Percentiles rank a stretch among this genome's conserved stretches.
Evolutionary conservation across 2,113 vertebrate species (phyloP).

Genomic region (Euleptes europaea): DNA sequence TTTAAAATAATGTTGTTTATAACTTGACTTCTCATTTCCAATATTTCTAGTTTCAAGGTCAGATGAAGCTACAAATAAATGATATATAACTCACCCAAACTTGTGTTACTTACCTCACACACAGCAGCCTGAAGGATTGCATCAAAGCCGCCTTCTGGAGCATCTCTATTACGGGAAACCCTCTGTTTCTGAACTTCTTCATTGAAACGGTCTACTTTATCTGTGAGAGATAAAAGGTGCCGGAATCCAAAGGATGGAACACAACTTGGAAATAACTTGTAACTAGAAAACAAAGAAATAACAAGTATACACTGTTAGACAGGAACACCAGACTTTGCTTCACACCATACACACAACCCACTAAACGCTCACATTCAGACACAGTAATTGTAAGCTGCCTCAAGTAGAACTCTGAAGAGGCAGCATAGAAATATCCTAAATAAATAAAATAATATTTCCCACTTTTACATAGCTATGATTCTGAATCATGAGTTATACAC

Average conservation of each 20-base stretch:
- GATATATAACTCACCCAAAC: not conserved
- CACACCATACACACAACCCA: not conserved
- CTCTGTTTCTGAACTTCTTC: slow-evolving; percentile 95
- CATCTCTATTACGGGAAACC: slow-evolving; percentile 94
- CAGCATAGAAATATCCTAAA: too few relatives aligned
- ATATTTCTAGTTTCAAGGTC: not conserved
- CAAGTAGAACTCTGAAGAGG: too few relatives aligned
- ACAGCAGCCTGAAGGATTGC: slow-evolving; percentile 94
- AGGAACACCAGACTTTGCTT: slow-evolving; percentile 4
- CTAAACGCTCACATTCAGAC: not conserved
- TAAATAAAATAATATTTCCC: not conserved
- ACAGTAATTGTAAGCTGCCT: too few relatives aligned
- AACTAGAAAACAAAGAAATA: slow-evolving; percentile 72
- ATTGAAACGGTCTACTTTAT: slow-evolving; percentile 93
- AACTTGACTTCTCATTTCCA: not conserved
- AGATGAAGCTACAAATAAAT: not conserved
- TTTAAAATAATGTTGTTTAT: not conserved
- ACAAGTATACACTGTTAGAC: not conserved
- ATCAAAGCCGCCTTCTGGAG: slow-evolving; percentile 94
- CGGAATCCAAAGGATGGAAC: slow-evolving; percentile 96
- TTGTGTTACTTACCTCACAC: slow-evolving; percentile 84
- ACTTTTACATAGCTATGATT: not conserved
- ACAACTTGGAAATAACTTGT: slow-evolving; percentile 91
- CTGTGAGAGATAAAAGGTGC: slow-evolving; percentile 92
- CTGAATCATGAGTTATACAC: not conserved